Percentiles rank a stretch among this genome's conserved stretches.
phyloP scores from a whole-genome alignment of 2,113 vertebrate species.

The Apodemus sylvaticus region DNA sequence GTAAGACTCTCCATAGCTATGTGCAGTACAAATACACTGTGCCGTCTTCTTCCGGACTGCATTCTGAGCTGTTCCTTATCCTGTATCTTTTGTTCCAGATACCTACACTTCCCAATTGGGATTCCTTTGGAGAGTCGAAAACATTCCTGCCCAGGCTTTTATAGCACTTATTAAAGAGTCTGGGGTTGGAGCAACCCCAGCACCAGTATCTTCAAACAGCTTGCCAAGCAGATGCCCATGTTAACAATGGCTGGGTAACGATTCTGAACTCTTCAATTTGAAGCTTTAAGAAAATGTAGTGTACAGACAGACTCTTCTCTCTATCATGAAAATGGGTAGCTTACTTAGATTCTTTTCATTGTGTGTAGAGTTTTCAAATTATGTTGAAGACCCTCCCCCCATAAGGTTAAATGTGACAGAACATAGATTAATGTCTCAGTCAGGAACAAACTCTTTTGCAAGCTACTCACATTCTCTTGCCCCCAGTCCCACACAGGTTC shows the following conservation, averaged over 20 bases:
- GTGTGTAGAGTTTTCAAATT: neutral
- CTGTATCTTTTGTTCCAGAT: neutral
- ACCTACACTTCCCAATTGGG: neutral
- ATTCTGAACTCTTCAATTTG: neutral
- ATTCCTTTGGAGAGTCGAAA: neutral
- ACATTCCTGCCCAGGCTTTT: neutral
- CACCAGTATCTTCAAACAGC: neutral
- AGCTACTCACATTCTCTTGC: neutral
- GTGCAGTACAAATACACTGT: neutral
- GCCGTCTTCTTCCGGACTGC: neutral
- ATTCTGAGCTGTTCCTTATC: neutral
- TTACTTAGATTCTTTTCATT: neutral
- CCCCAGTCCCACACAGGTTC: neutral
- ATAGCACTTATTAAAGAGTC: neutral
- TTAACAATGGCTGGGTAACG: neutral
- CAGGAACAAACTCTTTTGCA: constrained; percentile 52
- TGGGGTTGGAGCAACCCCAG: neutral
- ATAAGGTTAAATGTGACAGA: constrained; percentile 44
- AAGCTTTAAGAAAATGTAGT: neutral
- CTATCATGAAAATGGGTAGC: neutral
- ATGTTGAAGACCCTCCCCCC: neutral
- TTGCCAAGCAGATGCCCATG: neutral
- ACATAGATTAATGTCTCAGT: constrained; percentile 13
- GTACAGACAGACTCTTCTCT: neutral
- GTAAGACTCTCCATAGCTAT: neutral